Percentiles rank a stretch among this genome's conserved stretches.
Evolutionary conservation across 1,140 invertebrate genomes (phyloP).

Genomic region (Drosophila persimilis): DNA sequence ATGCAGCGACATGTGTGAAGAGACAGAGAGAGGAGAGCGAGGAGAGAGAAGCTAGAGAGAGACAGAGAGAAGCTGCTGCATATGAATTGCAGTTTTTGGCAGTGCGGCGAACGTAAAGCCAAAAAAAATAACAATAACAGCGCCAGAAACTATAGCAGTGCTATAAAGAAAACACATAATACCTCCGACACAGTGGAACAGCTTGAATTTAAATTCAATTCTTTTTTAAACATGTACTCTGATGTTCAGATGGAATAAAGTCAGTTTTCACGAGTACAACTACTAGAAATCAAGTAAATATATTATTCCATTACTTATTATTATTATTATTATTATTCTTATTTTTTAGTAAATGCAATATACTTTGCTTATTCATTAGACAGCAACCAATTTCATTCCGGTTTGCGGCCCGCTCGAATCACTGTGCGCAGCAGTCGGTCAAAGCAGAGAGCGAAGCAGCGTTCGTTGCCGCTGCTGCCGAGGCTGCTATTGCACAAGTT

Average conservation of each 20-base stretch:
- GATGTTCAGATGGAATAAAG: too few relatives aligned
- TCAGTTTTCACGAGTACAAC: too few relatives aligned
- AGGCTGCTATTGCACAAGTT: conserved; percentile 73
- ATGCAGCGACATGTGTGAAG: conserved; percentile 76
- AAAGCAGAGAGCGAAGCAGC: conserved; percentile 7
- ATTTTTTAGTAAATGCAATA: too few relatives aligned
- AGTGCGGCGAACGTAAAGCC: conserved; percentile 62
- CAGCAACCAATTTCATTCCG: too few relatives aligned
- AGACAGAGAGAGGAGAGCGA: conserved; percentile 37
- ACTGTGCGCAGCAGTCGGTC: neutral
- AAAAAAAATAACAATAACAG: conserved; percentile 70
- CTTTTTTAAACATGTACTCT: too few relatives aligned
- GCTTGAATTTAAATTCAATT: neutral
- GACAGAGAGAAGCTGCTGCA: conserved; percentile 35
- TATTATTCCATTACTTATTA: too few relatives aligned
- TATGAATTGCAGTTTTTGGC: conserved; percentile 75
- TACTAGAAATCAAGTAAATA: too few relatives aligned
- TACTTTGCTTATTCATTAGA: too few relatives aligned
- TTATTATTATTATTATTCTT: too few relatives aligned
- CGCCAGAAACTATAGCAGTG: conserved; percentile 49
- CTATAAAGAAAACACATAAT: conserved; percentile 29
- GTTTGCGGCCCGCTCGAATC: too few relatives aligned
- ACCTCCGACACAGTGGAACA: conserved; percentile 22
- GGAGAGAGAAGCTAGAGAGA: neutral
- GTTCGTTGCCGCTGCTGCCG: conserved; percentile 11